Conservation (phyloP, 2,888 invertebrate species). For the Nomada fabriciana region DNA sequence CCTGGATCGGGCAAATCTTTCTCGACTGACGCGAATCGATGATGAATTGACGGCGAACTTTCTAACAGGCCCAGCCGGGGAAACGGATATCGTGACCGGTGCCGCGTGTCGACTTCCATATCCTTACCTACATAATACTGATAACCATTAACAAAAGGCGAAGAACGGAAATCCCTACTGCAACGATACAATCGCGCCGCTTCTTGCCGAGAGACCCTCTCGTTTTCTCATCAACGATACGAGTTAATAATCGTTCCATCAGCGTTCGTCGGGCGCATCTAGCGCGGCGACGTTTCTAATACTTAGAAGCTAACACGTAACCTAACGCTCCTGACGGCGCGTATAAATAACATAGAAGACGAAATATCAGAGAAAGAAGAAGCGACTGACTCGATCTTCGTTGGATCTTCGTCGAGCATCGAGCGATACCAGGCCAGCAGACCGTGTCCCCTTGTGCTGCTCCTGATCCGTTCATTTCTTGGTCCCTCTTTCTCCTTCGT, state of each 20-base stretch:
- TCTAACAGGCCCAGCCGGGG: neutral
- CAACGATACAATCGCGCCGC: conserved; percentile 14
- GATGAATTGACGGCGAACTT: neutral
- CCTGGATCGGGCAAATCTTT: neutral
- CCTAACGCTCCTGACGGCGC: conserved; percentile 51
- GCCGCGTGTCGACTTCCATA: neutral
- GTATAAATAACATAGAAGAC: conserved; percentile 67
- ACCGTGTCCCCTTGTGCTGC: neutral
- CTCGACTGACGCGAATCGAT: neutral
- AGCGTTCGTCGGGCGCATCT: conserved; percentile 40
- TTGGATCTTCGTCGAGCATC: conserved; percentile 36
- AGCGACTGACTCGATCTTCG: conserved; percentile 44
- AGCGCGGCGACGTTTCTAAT: conserved; percentile 51
- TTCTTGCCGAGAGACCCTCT: conserved; percentile 49
- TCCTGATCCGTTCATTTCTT: conserved; percentile 29
- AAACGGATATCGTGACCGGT: neutral
- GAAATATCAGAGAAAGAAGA: conserved; percentile 65
- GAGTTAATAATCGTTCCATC: conserved; percentile 32
- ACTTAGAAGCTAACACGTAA: conserved; percentile 64
- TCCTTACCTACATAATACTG: conserved; percentile 49
- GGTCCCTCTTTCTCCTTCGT: conserved; percentile 64
- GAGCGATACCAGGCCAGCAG: conserved; percentile 1
- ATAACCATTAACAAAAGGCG: conserved; percentile 17
- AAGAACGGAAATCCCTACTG: conserved; percentile 3
- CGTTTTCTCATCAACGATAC: conserved; percentile 16